Conservation (phyloP, 23 tunicate genomes). For the Diplosoma virens region DNA sequence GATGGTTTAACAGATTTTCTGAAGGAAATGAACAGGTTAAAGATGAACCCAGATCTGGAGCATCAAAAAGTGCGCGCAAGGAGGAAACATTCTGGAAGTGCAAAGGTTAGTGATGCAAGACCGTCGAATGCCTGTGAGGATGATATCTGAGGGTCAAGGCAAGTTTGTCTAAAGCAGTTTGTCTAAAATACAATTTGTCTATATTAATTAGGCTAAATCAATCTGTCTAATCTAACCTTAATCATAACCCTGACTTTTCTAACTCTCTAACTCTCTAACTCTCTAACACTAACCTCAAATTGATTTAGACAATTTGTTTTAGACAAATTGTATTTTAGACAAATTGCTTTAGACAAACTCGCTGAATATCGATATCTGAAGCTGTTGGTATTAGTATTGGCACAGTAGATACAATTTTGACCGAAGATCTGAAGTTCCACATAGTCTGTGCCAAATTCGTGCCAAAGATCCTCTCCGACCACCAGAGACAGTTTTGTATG, state of each 20-base stretch:
- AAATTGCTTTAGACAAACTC: too few relatives aligned
- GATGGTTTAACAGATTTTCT: constrained; percentile 20
- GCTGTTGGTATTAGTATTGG: constrained; percentile 20
- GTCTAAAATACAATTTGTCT: too few relatives aligned
- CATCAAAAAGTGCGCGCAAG: constrained; percentile 7
- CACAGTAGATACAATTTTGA: constrained; percentile 18
- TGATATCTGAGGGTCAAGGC: too few relatives aligned
- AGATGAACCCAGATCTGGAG: constrained; percentile 27
- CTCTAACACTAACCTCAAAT: too few relatives aligned
- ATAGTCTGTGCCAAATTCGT: constrained; percentile 3
- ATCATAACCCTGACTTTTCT: too few relatives aligned
- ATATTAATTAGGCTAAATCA: too few relatives aligned
- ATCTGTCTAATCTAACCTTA: too few relatives aligned
- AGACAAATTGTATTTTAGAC: too few relatives aligned
- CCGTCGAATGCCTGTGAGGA: constrained; percentile 9
- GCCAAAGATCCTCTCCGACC: constrained; percentile 19
- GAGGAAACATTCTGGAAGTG: constrained; percentile 24
- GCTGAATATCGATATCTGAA: too few relatives aligned
- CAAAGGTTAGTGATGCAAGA: constrained; percentile 5
- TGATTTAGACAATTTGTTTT: too few relatives aligned
- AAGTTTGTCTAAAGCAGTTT: too few relatives aligned
- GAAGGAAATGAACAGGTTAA: constrained; percentile 9
- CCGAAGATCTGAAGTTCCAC: constrained; percentile 10
- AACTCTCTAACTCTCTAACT: too few relatives aligned
- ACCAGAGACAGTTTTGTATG: constrained; percentile 15